Conservation (phyloP, 2,113 vertebrate species). For the Xerus inauris region DNA sequence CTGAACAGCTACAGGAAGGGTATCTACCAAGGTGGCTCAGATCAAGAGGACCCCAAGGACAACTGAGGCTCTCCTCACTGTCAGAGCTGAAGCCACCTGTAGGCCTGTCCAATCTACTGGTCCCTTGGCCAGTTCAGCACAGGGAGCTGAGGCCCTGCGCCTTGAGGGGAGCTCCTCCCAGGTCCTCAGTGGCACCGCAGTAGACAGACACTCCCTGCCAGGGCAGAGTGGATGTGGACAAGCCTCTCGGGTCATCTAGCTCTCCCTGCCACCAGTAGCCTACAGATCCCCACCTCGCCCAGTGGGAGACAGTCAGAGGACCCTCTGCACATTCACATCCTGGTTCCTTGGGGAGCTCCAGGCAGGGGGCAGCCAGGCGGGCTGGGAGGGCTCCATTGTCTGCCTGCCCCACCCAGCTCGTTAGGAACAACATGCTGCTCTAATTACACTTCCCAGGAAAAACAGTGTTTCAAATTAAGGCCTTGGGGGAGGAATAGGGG, state of each 20-base stretch:
- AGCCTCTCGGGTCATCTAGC: neutral
- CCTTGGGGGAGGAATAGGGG: slow-evolving; percentile 64
- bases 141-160: neutral
- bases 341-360: slow-evolving; percentile 43
- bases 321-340: slow-evolving; percentile 10
- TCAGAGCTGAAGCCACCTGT: neutral
- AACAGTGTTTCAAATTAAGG: slow-evolving; percentile 83
- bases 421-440: slow-evolving; percentile 81
- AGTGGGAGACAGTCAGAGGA: neutral
- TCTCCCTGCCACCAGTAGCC: neutral
- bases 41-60: neutral
- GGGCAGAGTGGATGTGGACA: neutral
- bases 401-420: slow-evolving; percentile 76
- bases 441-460: slow-evolving; percentile 82
- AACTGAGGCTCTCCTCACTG: neutral
- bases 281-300: neutral
- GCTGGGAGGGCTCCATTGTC: slow-evolving; percentile 75
- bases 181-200: neutral
- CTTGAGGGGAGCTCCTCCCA: neutral
- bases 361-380: slow-evolving; percentile 58
- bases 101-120: neutral
- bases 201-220: neutral
- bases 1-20: no score
- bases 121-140: neutral
- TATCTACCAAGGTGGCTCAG: neutral